phyloP scores from a whole-genome alignment of 2,797 vertebrate genomes.

The Etheostoma perlongum region DNA sequence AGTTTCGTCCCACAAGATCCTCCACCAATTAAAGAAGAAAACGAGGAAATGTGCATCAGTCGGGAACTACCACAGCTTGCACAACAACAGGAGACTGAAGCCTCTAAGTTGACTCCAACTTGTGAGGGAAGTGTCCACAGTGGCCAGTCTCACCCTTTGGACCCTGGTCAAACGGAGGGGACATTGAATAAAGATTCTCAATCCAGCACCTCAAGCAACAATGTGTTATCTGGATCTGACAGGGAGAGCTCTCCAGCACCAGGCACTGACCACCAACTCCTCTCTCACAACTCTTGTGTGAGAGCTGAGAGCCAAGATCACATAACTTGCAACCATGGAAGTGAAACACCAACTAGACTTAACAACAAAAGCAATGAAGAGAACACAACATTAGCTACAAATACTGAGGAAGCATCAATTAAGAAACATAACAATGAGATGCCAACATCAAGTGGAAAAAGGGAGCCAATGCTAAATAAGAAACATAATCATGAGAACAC shows the following conservation, averaged over 20 bases:
- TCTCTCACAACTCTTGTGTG: neutral
- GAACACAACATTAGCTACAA: neutral
- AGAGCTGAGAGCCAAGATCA: conserved; percentile 28
- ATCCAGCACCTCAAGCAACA: conserved; percentile 11
- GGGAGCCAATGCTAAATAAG: neutral
- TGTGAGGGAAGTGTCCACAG: conserved; percentile 5
- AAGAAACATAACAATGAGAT: neutral
- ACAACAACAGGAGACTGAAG: conserved; percentile 3
- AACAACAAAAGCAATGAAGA: neutral
- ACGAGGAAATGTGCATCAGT: conserved; percentile 47
- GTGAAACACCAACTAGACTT: neutral
- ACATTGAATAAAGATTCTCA: conserved; percentile 6
- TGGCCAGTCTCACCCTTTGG: conserved; percentile 16
- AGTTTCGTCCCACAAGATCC: conserved; percentile 11
- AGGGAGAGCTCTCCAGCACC: conserved; percentile 12
- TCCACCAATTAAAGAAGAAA: conserved; percentile 62
- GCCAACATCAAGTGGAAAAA: neutral
- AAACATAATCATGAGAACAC: neutral
- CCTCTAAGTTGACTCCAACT: neutral
- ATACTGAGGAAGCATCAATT: neutral
- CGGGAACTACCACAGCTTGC: conserved; percentile 15
- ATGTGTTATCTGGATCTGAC: neutral
- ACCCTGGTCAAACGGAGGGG: conserved; percentile 1
- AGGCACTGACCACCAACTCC: conserved; percentile 8
- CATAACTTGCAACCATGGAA: neutral